A percentile compares a stretch with the other conserved stretches of the same genome.
phyloP scores from a whole-genome alignment of 2,113 vertebrate species.

The Hydropotes inermis region DNA sequence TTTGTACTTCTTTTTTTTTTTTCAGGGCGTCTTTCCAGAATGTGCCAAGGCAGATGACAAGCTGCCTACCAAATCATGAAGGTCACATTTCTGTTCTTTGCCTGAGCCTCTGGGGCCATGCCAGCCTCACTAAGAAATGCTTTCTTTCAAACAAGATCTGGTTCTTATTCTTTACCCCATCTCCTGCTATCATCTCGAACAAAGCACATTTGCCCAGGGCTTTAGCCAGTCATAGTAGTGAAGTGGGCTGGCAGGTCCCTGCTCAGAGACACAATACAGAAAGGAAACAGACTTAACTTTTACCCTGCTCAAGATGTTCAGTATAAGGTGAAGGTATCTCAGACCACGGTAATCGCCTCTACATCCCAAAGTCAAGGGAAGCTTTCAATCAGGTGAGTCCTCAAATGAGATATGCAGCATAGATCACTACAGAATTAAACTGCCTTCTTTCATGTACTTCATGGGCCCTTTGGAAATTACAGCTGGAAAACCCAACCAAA shows the following conservation, averaged over 20 bases:
- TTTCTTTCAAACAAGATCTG: not conserved
- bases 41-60: not conserved
- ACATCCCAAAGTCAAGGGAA: not conserved
- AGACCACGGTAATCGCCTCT: too few species aligned
- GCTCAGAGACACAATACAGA: not conserved
- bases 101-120: not conserved
- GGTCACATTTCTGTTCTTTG: not conserved
- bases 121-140: not conserved
- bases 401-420: not conserved
- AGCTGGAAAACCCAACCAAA: not conserved
- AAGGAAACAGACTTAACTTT: not conserved
- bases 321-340: not conserved
- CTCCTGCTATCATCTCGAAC: not conserved
- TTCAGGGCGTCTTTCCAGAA: not conserved
- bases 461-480: not conserved
- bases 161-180: not conserved
- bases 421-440: not conserved
- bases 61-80: not conserved
- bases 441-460: not conserved
- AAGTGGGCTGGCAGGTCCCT: not conserved
- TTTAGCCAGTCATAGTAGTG: not conserved
- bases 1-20: not conserved
- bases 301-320: not conserved
- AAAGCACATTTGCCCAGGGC: not conserved
- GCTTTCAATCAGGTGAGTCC: not conserved